Percentiles rank a stretch among this genome's conserved stretches.
phyloP scores from a whole-genome alignment of 30 jellyfish, hydroid and myxozoan genomes.

The Chironex yamaguchii region DNA sequence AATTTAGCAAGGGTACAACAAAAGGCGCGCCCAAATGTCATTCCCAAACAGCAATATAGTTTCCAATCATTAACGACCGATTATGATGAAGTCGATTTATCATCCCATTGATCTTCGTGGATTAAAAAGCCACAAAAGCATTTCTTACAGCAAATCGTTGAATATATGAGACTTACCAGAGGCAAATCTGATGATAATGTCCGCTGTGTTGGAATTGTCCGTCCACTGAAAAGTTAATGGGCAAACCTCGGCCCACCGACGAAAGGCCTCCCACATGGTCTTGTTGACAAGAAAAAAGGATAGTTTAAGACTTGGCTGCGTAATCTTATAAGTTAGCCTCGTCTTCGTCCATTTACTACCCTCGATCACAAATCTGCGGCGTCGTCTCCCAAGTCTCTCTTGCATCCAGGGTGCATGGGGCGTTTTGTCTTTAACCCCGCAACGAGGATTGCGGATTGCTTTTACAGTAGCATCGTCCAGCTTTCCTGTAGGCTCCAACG shows the following conservation, averaged over 20 bases:
- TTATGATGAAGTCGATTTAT: too few species aligned
- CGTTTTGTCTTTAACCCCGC: constrained; percentile 83
- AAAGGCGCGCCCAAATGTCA: too few species aligned
- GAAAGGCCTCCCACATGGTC: constrained; percentile 59
- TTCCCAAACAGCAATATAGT: too few species aligned
- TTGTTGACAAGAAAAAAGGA: constrained; percentile 37
- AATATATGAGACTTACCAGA: constrained; percentile 34
- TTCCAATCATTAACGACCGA: too few species aligned
- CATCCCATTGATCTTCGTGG: too few species aligned
- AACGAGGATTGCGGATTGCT: constrained; percentile 59
- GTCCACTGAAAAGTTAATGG: constrained; percentile 71
- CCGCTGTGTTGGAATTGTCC: constrained; percentile 62
- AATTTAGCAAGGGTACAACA: too few species aligned
- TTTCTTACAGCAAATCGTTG: neutral
- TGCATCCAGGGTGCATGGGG: constrained; percentile 85
- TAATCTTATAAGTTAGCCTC: constrained; percentile 54
- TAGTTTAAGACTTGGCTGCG: constrained; percentile 66
- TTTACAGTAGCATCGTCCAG: constrained; percentile 59
- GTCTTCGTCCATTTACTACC: constrained; percentile 75
- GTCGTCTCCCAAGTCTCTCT: constrained; percentile 23
- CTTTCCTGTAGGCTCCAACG: constrained; percentile 68
- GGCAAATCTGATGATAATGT: constrained; percentile 73
- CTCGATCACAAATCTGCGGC: constrained; percentile 64
- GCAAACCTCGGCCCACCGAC: constrained; percentile 84
- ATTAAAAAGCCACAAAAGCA: too few species aligned